Base-by-base conservation (phyloP, 2,888 invertebrate species). In the Limulus polyphemus region DNA sequence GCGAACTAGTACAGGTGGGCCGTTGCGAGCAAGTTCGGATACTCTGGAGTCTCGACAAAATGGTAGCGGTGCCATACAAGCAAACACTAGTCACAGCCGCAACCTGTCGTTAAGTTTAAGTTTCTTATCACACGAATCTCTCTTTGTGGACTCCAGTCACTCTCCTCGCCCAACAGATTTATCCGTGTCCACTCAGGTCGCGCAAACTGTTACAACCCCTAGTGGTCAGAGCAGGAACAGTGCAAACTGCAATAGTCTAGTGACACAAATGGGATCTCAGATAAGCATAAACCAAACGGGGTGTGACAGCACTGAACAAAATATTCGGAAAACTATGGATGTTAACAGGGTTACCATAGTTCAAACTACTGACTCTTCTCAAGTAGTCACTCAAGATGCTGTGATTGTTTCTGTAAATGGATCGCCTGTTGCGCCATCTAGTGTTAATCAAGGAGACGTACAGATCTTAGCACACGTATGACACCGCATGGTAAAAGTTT, bases 401-500 rank as follows among this genome's bases (percentile, higher is more conserved):
- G 72, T 73, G 49, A 70, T 73, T 47, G 71, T 73, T 32, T 72
- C 73, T 1, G 72, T 73, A 32, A 70, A 72, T 11, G 59, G 63
- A 51, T 52, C 60, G 56, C 55, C 17, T 16, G 17, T 17, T n/a
- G 32, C 46, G 46, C 52, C 54, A 14, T 47, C 52, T 4, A 55
- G 59, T 13, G 17, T 14, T 13, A 32, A 32, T 32, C 32, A 32
- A 5, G 32, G 70, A 2, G 73, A 74, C 67, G 73, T 86, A 77
- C 85, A 85, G 73, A 85, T 86, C 71, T 74, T 86, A 72, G 85
- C 86, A 69, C 85, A 85, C 78, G 83, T 86, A 69, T 82, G 78
- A 75, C 48, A 0, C 32, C 32, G 32, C 32, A 32, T 32, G 3
- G 32, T 2, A 32, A 32, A 32, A 3, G 32, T 32, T 32, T 32